Evolutionary conservation across 2,888 invertebrate genomes (phyloP).

Genomic region (Laothoe populi): DNA sequence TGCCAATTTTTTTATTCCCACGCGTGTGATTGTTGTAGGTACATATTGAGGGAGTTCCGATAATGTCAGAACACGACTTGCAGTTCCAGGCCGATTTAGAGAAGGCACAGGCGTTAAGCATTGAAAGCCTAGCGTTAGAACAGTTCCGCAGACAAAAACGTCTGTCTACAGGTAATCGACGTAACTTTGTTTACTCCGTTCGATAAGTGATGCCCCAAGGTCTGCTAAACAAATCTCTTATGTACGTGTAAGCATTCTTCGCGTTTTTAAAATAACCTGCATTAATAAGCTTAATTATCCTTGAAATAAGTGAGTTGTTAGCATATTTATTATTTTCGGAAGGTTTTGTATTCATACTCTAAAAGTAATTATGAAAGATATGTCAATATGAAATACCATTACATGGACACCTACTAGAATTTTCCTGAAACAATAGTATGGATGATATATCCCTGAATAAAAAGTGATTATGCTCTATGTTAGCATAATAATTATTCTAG

Average conservation of each 20-base stretch:
- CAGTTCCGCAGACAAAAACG: conserved; percentile 90
- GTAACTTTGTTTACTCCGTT: conserved; percentile 67
- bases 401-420: too few species aligned
- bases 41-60: conserved; percentile 55
- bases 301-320: conserved; percentile 8
- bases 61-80: conserved; percentile 89
- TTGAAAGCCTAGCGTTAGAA: conserved; percentile 93
- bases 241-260: conserved; percentile 4
- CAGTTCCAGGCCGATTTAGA: conserved; percentile 95
- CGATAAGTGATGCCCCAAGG: conserved; percentile 53
- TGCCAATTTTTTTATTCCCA: conserved; percentile 63
- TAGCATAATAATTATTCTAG: too few species aligned
- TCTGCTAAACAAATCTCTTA: conserved; percentile 29
- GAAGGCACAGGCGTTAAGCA: conserved; percentile 93
- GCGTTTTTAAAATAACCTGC: not conserved
- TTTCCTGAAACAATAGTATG: too few species aligned
- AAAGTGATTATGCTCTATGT: too few species aligned
- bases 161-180: conserved; percentile 77
- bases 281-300: conserved; percentile 1
- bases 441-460: not conserved
- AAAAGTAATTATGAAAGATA: too few species aligned
- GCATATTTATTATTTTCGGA: not conserved
- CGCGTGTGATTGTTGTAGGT: conserved; percentile 65
- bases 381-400: too few species aligned
- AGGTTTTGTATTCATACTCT: not conserved